Base-by-base conservation (phyloP, 2,797 vertebrate genomes). In the Petrocephalus sullivani region DNA sequence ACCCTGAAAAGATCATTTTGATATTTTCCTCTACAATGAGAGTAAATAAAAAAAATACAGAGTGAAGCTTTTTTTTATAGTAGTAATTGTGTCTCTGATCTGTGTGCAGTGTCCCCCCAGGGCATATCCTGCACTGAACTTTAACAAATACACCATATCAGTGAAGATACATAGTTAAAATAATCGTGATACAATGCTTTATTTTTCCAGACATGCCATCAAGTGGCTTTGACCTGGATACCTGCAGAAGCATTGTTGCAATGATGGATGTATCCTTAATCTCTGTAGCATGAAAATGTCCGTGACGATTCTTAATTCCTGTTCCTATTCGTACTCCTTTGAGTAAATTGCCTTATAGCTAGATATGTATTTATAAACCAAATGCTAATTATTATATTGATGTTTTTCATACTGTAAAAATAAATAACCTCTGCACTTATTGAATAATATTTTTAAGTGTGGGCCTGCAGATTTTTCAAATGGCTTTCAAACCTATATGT, bases 211-310 rank as follows among this genome's bases (percentile, higher is more conserved):
- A 85, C 60, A n/a, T 53, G 16, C 46, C 46, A 87, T 9, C 84
- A 56, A 89, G 89, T 71, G 94, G 89, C 1, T 98, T 98, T 94
- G 96, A 93, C 90, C 93, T 96, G 2, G 97, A 98, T 64, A 95
- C 96, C 67, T 97, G 97, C 90, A 95, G 94, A 91, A 94, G 96
- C 91, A 95, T 98, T 90, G 94, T 98, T 71, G 96, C 97, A 81
- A 93, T 98, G 91, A 97, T 97, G 96, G 97, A 98, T 88, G 97
- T 97, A 98, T 98, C 97, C 96, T 97, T 95, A 28, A 23, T 41
- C 51, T 12, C 49, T 54, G 8, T 6, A 14, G 57, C 7, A 1
- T 19, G 58, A 60, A 16, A 61, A 85, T 28, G 10, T 53, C 51
- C 51, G 23, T 84, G 21, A 23, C 21, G 23, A 83, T 23, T 84